Conservation (phyloP, 2,797 vertebrate species). For the Parauchenoglanis punctatus region DNA sequence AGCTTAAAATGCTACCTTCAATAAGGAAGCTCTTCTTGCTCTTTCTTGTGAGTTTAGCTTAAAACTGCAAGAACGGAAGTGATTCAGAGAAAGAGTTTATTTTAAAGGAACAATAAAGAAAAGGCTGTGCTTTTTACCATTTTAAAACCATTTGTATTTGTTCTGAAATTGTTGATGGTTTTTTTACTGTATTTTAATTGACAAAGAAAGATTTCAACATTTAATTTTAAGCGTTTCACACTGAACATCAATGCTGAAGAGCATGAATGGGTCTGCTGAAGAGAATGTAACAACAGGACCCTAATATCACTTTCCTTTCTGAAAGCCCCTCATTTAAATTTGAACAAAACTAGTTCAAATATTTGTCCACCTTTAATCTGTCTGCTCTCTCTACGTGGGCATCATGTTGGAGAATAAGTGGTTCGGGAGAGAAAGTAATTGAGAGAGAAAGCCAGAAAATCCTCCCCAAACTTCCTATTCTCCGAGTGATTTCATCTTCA, state of each 20-base stretch:
- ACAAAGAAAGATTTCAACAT: background rate
- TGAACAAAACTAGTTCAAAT: conserved; percentile 50
- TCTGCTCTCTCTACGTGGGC: conserved; percentile 17
- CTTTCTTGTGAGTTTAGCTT: background rate
- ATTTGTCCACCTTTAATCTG: conserved; percentile 52
- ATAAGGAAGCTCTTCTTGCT: conserved; percentile 16
- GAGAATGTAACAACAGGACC: conserved; percentile 21
- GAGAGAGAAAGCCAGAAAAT: conserved; percentile 66
- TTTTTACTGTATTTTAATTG: background rate
- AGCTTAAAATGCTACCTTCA: conserved; percentile 43
- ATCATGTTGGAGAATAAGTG: conserved; percentile 48
- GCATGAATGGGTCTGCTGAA: background rate
- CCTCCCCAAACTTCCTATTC: conserved; percentile 52
- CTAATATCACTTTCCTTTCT: conserved; percentile 35
- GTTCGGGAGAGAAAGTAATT: conserved; percentile 59
- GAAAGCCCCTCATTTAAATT: conserved; percentile 34
- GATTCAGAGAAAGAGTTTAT: background rate
- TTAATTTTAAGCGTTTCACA: background rate
- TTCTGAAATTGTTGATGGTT: background rate
- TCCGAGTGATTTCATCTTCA: conserved; percentile 62
- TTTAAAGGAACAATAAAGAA: background rate
- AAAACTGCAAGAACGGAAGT: background rate
- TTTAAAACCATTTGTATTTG: background rate
- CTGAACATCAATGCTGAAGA: background rate
- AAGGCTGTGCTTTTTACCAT: background rate